Evolutionary conservation across 2,888 invertebrate genomes (phyloP), one percentile per base, ranked within the genome.

Genomic region (Apamea crenata): DNA sequence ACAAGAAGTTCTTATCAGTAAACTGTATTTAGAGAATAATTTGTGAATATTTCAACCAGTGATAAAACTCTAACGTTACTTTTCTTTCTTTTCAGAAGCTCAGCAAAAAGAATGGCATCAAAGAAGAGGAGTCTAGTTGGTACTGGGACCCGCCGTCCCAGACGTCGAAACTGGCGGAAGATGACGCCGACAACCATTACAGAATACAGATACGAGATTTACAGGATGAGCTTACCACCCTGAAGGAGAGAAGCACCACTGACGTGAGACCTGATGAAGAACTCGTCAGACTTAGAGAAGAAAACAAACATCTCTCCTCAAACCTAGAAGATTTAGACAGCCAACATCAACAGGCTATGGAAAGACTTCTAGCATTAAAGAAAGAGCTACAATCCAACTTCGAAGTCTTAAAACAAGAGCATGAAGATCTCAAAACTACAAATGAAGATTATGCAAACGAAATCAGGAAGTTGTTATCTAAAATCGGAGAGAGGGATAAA

Each of bases 281-380:
- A 92, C 91, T 97, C 29, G 91, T 92, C 3, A 95, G 97, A 65
- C 93, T 98, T 0, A 95, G 96, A 89, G 97, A 97, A 90, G 97
- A 98, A 91, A 97, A 97, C 84, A 96, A 95, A 85, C 97, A 97
- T 83, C 95, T 98, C 36, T 96, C 97, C 32, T 92, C 93, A 10
- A 98, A 97, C 88, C 94, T 98, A 76, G 98, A 98, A 88, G 98
- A 98, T 91, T 94, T 98, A 87, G 98, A 98, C 91, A 97, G 94
- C 70, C 98, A 98, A 93, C 98, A 98, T 91, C 97, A 98, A 89
- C 95, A 97, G 88, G 98, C 98, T 0, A 97, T 98, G 94, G 97
- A 97, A 84, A 97, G 96, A 90, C 93, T 97, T 32, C 90, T 97
- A 1, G 91, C 96, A 8, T 89, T 97, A 63, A 98, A 97, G 89